phyloP scores from a whole-genome alignment of 2,113 vertebrate genomes.

The Macrotus californicus region DNA sequence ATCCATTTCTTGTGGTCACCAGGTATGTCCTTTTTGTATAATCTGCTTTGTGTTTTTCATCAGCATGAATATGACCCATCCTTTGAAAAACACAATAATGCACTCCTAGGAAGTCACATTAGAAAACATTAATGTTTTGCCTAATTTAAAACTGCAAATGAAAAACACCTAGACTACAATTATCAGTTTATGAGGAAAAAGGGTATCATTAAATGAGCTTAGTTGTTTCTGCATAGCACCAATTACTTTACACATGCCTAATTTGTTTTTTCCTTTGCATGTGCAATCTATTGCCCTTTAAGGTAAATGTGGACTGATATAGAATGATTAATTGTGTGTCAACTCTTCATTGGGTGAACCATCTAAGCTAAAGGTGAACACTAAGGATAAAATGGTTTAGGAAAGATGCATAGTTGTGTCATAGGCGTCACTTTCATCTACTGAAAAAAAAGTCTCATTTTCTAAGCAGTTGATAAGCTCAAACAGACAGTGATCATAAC shows the following conservation, averaged over 20 bases:
- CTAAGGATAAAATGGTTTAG: background rate
- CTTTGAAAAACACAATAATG: conserved; percentile 43
- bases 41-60: conserved; percentile 65
- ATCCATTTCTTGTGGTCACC: conserved; percentile 61
- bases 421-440: background rate
- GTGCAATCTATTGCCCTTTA: background rate
- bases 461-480: background rate
- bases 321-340: background rate
- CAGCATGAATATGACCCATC: conserved; percentile 25
- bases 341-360: background rate
- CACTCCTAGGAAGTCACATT: conserved; percentile 50
- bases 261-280: conserved; percentile 44
- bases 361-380: background rate
- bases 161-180: conserved; percentile 64
- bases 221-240: conserved; percentile 9
- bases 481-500: background rate
- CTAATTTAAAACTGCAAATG: conserved; percentile 56
- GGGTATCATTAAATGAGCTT: conserved; percentile 46
- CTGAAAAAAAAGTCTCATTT: background rate
- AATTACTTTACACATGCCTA: conserved; percentile 43
- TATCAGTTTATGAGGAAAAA: conserved; percentile 33
- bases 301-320: background rate
- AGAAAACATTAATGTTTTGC: conserved; percentile 60
- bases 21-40: conserved; percentile 45
- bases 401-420: background rate